These are phyloP conservation scores for Orthosia gothica DNA, from an alignment of 2,888 invertebrate genomes.

Conservation along the genomic window DNA sequence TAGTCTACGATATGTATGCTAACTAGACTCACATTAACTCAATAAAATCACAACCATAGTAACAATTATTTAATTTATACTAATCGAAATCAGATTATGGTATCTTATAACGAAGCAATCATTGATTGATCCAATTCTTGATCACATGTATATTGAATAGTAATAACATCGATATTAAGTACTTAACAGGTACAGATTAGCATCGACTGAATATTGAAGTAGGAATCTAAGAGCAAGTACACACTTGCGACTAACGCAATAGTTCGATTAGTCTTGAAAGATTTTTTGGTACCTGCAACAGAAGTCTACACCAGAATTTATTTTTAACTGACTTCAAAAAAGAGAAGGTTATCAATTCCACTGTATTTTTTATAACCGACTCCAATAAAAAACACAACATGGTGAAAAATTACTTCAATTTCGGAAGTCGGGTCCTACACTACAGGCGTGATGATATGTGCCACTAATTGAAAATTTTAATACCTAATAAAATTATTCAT, in stretches of 20 bases:
- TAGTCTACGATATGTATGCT: conserved; percentile 3
- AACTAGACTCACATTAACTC: conserved; percentile 21
- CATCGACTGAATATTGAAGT: conserved; percentile 43
- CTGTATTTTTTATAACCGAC: too few species aligned
- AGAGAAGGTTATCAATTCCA: too few species aligned
- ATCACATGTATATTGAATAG: conserved; percentile 46
- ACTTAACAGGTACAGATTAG: conserved; percentile 39
- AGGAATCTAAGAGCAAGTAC: conserved; percentile 23
- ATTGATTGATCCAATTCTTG: conserved; percentile 49
- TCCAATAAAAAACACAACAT: too few species aligned
- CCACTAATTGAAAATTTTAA: too few species aligned
- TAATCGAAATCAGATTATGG: conserved; percentile 26
- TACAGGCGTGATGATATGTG: too few species aligned
- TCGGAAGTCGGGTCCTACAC: too few species aligned
- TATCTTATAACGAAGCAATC: conserved; percentile 43
- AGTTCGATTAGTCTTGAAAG: background rate
- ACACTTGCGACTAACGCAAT: background rate
- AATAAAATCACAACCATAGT: conserved; percentile 37
- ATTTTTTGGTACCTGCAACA: background rate
- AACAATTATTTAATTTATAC: conserved; percentile 41
- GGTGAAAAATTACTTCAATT: too few species aligned
- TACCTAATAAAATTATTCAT: too few species aligned
- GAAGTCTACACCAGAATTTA: background rate
- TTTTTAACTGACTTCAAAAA: too few species aligned
- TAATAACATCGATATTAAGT: conserved; percentile 45